Percentiles rank a stretch among this genome's conserved stretches.
Evolutionary conservation across 2,888 invertebrate species (phyloP).

Genomic region (Watsonalla binaria): DNA sequence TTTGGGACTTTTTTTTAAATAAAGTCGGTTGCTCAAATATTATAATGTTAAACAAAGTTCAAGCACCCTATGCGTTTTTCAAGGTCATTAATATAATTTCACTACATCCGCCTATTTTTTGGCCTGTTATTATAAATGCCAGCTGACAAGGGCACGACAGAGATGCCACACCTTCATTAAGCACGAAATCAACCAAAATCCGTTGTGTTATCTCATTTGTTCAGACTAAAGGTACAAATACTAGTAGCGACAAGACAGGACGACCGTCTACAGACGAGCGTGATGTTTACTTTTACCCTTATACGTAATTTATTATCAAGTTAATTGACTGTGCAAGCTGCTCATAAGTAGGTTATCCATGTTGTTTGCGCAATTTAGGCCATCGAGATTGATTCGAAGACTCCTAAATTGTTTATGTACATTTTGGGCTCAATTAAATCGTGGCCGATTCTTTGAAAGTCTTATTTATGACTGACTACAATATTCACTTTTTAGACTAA

Average conservation of each 20-base stretch:
- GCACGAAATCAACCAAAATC: slow-evolving; percentile 10
- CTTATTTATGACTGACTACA: too few relatives aligned
- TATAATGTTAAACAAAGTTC: too few relatives aligned
- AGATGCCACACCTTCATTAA: slow-evolving; percentile 4
- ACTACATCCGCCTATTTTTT: neutral
- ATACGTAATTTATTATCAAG: neutral
- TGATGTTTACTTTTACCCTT: neutral
- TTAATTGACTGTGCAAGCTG: neutral
- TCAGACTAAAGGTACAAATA: slow-evolving; percentile 27
- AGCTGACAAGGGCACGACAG: neutral
- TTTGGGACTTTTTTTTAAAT: too few relatives aligned
- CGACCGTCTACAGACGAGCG: slow-evolving; percentile 6
- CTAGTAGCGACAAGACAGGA: slow-evolving; percentile 19
- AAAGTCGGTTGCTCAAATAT: too few relatives aligned
- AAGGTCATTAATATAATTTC: neutral
- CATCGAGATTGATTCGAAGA: neutral
- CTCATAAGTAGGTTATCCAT: neutral
- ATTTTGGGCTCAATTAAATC: too few relatives aligned
- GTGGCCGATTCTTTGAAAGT: too few relatives aligned
- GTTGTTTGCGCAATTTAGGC: neutral
- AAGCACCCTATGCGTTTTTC: too few relatives aligned
- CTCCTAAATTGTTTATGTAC: neutral
- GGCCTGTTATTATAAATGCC: neutral
- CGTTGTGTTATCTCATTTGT: slow-evolving; percentile 35
- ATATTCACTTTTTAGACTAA: too few relatives aligned